phyloP scores from a whole-genome alignment of 2,888 invertebrate species.

The Papilio elwesi region DNA sequence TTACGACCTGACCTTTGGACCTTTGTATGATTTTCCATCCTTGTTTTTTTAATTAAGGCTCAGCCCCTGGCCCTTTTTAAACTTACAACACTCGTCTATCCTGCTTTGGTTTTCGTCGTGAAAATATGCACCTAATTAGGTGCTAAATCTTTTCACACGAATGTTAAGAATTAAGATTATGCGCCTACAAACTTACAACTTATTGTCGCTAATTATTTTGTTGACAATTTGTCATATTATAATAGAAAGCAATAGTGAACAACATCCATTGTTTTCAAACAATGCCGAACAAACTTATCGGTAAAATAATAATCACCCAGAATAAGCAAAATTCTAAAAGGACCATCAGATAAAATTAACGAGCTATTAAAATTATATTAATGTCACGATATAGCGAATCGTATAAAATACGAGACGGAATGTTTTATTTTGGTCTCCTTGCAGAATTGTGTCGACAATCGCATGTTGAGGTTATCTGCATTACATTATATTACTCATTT shows the following conservation, averaged over 20 bases:
- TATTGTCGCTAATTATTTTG: conserved; percentile 39
- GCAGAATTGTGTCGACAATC: conserved; percentile 48
- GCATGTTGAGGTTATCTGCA: conserved; percentile 61
- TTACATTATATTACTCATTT: conserved; percentile 52
- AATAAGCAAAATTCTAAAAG: conserved; percentile 26
- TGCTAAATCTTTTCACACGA: too few relatives aligned
- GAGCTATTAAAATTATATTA: conserved; percentile 15
- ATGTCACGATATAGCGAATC: conserved; percentile 36
- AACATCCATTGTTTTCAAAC: conserved; percentile 54
- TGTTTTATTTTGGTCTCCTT: conserved; percentile 31
- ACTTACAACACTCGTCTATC: too few relatives aligned
- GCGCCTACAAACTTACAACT: conserved; percentile 20
- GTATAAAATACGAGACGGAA: conserved; percentile 11
- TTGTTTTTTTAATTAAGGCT: too few relatives aligned
- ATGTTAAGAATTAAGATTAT: background rate
- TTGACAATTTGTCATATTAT: conserved; percentile 25
- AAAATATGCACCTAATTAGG: too few relatives aligned
- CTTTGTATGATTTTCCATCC: too few relatives aligned
- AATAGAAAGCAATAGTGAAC: conserved; percentile 44
- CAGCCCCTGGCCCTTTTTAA: too few relatives aligned
- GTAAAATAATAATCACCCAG: conserved; percentile 29
- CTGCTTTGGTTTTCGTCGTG: too few relatives aligned
- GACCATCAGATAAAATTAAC: conserved; percentile 21
- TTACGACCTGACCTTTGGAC: too few relatives aligned
- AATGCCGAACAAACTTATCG: conserved; percentile 32